A percentile compares a stretch with the other conserved stretches of the same genome.
Conservation (phyloP, 1,140 invertebrate species). For the Neodiprion fabricii region DNA sequence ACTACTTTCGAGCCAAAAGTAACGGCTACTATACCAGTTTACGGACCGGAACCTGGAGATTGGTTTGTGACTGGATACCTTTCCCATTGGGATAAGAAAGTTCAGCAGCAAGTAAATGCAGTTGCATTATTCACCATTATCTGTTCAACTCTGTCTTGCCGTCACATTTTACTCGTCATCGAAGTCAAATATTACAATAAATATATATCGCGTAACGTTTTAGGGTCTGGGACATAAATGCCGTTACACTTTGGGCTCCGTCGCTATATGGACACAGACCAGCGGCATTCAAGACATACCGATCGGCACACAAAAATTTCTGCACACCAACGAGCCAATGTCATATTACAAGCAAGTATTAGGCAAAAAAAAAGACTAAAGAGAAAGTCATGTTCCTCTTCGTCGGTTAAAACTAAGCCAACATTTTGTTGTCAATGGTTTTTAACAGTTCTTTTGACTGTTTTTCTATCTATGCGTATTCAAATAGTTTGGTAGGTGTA, state of each 20-base stretch:
- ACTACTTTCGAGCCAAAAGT: slow-evolving; percentile 58
- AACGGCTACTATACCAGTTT: slow-evolving; percentile 57
- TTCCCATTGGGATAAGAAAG: slow-evolving; percentile 62
- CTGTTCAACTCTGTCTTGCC: too few relatives aligned
- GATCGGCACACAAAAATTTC: slow-evolving; percentile 45
- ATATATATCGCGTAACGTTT: not conserved
- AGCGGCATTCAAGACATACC: slow-evolving; percentile 56
- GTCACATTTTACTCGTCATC: too few relatives aligned
- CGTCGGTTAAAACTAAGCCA: too few relatives aligned
- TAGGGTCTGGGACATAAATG: slow-evolving; percentile 61
- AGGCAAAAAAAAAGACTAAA: too few relatives aligned
- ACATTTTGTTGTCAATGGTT: slow-evolving; percentile 2
- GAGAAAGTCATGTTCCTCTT: too few relatives aligned
- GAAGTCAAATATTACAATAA: not conserved
- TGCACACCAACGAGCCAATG: slow-evolving; percentile 51
- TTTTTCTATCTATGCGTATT: not conserved
- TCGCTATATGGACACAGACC: slow-evolving; percentile 61
- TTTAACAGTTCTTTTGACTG: not conserved
- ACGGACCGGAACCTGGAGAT: slow-evolving; percentile 64
- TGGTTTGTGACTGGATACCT: slow-evolving; percentile 69
- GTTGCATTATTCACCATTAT: not conserved
- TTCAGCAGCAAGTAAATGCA: slow-evolving; percentile 63
- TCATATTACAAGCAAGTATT: slow-evolving; percentile 60
- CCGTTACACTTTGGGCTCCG: slow-evolving; percentile 64
- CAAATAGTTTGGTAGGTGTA: too few relatives aligned